phyloP scores from a whole-genome alignment of 2,797 vertebrate species.

The Chaetodon trifasciatus region DNA sequence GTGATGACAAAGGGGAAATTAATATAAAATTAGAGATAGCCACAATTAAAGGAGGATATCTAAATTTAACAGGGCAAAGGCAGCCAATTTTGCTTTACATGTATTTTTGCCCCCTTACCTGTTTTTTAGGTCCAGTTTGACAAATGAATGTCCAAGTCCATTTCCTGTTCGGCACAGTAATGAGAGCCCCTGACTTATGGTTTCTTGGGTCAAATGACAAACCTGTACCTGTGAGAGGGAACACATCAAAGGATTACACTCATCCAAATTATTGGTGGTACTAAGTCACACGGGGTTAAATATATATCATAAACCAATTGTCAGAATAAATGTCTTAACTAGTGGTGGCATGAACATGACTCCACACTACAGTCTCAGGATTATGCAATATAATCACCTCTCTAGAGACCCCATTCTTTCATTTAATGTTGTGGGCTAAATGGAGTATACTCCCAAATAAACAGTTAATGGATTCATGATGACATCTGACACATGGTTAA shows the following conservation, averaged over 20 bases:
- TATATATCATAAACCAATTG: background rate
- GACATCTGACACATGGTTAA: background rate
- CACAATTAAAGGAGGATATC: background rate
- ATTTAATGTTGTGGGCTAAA: background rate
- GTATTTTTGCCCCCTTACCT: conserved; percentile 81
- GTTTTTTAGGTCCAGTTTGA: conserved; percentile 88
- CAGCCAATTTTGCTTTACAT: background rate
- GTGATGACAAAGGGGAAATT: background rate
- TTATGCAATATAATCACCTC: no score
- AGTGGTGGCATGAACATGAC: no score
- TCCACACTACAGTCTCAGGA: no score
- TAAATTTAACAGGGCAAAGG: background rate
- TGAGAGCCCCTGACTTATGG: conserved; percentile 87
- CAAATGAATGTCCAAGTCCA: conserved; percentile 91
- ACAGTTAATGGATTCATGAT: background rate
- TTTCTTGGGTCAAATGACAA: conserved; percentile 84
- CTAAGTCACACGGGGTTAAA: background rate
- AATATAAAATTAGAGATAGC: background rate
- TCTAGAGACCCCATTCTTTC: no score
- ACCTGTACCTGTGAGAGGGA: conserved; percentile 54
- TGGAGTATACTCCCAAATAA: background rate
- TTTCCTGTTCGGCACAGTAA: conserved; percentile 89
- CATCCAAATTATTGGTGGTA: background rate
- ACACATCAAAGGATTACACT: background rate
- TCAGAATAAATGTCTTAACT: no score